Evolutionary conservation across 2,888 invertebrate species (phyloP), one percentile per base, ranked within the genome.

Genomic region (Acleris sparsana): DNA sequence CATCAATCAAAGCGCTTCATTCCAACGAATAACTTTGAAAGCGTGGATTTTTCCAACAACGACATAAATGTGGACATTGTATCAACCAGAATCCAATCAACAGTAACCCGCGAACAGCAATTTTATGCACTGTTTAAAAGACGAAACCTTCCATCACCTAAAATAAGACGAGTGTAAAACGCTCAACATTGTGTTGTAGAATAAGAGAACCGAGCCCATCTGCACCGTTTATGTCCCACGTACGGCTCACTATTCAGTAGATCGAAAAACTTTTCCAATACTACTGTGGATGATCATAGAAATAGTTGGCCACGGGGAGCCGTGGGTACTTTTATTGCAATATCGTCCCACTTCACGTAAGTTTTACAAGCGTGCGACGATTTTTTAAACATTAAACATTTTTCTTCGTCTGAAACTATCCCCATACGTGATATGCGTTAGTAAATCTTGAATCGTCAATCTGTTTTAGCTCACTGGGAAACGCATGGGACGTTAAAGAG

Each of bases 211-310:
- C 70, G 77, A 74, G 73, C 80, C 79, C 85, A 85, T 84, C 83
- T 85, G 86, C 77, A 83, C 76, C 83, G 77, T 83, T 88, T 88
- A 87, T 86, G 87, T 85, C 81, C 78, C 86, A 88, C 89, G 87
- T 87, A 86, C 76, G 71, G 73, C 76, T 80, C 84, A 87, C 88
- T 86, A 86, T 86, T 87, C 85, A 85, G 80, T 80, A 83, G 87
- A 88, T 88, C 87, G 88, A 87, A 88, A 91, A 91, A 91, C 80
- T 91, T 91, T 91, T 89, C 89, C 89, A 91, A 90, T 90, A 88
- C 82, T 80, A 79, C 77, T 78, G 78, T 80, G 78, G 78, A 80
- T 86, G 87, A 88, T 89, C 88, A 89, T 85, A 88, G 88, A 81
- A 88, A 87, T 86, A 84, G 85, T 87, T 86, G 83, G 78, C 73